A percentile compares a stretch with the other conserved stretches of the same genome.
Evolutionary conservation across 2,113 vertebrate species (phyloP).

Genomic region (Heliornis fulica): DNA sequence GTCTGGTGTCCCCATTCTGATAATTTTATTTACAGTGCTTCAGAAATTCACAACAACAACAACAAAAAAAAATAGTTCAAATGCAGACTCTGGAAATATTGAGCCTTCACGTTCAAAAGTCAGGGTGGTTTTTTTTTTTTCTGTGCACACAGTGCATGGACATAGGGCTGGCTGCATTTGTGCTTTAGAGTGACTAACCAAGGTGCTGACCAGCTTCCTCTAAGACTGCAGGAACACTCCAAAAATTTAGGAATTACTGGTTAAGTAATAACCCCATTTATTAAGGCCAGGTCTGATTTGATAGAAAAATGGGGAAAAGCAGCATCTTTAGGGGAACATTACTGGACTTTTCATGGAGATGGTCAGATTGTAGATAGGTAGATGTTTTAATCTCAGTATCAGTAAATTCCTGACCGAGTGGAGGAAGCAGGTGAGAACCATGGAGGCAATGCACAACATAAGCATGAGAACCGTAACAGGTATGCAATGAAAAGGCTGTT

Average conservation of each 20-base stretch:
- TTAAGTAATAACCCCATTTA: not conserved
- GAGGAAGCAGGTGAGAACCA: not conserved
- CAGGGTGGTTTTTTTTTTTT: not conserved
- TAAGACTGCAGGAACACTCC: not conserved
- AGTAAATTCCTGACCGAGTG: not conserved
- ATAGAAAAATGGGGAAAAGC: not conserved
- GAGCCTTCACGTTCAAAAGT: not conserved
- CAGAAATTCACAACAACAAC: not conserved
- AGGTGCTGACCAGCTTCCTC: not conserved
- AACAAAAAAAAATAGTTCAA: not conserved
- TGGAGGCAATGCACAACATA: not conserved
- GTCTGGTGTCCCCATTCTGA: not conserved
- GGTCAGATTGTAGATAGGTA: not conserved
- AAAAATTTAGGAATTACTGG: not conserved
- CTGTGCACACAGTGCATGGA: rapidly evolving
- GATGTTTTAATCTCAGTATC: not conserved
- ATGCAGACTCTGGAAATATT: not conserved
- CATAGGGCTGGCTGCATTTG: not conserved
- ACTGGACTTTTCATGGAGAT: not conserved
- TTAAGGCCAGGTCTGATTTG: not conserved
- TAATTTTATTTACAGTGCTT: not conserved
- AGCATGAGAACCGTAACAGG: not conserved
- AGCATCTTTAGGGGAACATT: not conserved
- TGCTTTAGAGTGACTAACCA: not conserved
- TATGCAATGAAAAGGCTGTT: not conserved